Percentiles rank a stretch among this genome's conserved stretches.
These are phyloP conservation scores for Tanypteryx hageni DNA, from an alignment of 2,888 invertebrate species.

Conservation along the genomic window DNA sequence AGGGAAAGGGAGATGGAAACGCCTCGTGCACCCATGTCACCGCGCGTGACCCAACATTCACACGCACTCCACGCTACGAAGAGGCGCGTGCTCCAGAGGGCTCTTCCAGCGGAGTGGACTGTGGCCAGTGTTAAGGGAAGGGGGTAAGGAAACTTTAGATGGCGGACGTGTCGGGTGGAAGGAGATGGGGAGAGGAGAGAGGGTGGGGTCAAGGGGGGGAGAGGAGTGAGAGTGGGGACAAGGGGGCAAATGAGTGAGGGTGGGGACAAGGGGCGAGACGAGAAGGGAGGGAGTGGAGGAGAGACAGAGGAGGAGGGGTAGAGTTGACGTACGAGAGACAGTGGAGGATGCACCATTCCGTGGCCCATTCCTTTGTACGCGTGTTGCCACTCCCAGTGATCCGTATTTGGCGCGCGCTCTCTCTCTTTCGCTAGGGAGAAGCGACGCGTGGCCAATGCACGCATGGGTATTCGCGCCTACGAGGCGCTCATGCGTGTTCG, in stretches of 20 bases:
- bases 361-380: neutral
- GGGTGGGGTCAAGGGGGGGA: no score
- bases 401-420: neutral
- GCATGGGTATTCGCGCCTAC: neutral
- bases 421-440: neutral
- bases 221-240: no score
- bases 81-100: slow-evolving; percentile 13
- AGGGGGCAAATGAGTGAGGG: no score
- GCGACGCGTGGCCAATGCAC: slow-evolving; percentile 34
- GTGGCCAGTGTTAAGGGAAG: neutral
- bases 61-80: neutral
- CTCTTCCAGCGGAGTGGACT: neutral
- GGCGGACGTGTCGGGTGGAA: neutral
- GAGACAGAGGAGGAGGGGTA: neutral
- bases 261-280: no score
- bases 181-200: no score
- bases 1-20: no score
- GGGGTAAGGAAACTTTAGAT: neutral
- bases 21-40: neutral
- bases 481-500: neutral
- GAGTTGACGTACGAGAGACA: neutral
- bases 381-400: neutral
- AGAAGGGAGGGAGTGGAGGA: no score
- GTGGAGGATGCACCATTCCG: neutral
- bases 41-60: neutral